These are phyloP conservation scores for Julus scanicus DNA, from an alignment of 2,888 invertebrate genomes.

Conservation along the genomic window DNA sequence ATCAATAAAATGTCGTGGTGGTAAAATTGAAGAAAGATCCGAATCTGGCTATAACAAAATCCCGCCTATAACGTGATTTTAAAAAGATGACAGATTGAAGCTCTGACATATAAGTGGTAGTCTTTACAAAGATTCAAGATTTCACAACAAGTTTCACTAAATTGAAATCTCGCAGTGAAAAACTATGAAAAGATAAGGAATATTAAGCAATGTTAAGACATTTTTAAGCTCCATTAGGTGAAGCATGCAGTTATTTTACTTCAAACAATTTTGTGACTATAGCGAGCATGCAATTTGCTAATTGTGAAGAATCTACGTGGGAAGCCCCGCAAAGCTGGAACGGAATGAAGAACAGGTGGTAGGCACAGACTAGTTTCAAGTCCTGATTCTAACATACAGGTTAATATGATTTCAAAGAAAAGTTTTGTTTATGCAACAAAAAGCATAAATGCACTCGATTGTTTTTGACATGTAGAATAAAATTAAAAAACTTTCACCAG, in stretches of 20 bases:
- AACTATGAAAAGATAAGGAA: not conserved
- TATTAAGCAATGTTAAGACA: not conserved
- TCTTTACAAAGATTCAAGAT: no score
- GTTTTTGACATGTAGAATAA: not conserved
- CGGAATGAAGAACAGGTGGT: not conserved
- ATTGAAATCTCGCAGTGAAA: no score
- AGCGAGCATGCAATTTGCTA: not conserved
- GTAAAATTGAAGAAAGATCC: no score
- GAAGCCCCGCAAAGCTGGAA: not conserved
- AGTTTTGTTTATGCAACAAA: not conserved
- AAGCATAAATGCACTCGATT: not conserved
- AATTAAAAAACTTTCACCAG: not conserved
- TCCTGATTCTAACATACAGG: not conserved
- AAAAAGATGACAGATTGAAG: no score
- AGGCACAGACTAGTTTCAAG: not conserved
- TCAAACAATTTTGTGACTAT: not conserved
- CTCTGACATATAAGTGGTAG: no score
- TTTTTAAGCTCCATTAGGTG: not conserved
- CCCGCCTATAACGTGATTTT: no score
- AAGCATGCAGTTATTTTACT: slow-evolving; percentile 10
- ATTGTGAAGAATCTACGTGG: not conserved
- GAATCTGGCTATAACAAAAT: no score
- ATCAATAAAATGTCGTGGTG: no score
- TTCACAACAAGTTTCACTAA: no score
- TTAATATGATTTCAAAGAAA: not conserved